Percentiles rank a stretch among this genome's conserved stretches.
These are phyloP conservation scores for Tamandua tetradactyla DNA, from an alignment of 2,797 vertebrate genomes.

Conservation along the genomic window DNA sequence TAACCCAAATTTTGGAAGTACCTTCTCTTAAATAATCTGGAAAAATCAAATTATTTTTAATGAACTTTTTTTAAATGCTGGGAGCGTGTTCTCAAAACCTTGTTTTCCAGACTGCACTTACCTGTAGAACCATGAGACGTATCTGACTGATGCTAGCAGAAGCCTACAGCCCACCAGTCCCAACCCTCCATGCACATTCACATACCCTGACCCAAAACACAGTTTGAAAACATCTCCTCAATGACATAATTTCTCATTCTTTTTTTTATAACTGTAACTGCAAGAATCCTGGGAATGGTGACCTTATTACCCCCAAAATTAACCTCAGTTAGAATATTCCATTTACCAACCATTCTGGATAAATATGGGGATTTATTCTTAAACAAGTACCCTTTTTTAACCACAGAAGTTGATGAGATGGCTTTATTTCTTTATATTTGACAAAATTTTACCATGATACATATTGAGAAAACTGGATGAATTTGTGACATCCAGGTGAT, in stretches of 20 bases:
- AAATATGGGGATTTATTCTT: background rate
- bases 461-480: background rate
- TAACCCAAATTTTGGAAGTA: slow-evolving; percentile 17
- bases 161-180: background rate
- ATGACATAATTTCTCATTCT: background rate
- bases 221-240: background rate
- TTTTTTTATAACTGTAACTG: background rate
- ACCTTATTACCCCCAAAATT: background rate
- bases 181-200: background rate
- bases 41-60: slow-evolving; percentile 18
- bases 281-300: background rate
- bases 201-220: background rate
- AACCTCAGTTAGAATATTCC: background rate
- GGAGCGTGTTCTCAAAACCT: background rate
- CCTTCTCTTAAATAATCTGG: background rate
- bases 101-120: background rate
- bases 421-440: background rate
- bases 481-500: background rate
- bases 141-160: background rate
- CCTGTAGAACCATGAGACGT: background rate
- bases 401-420: background rate
- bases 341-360: background rate
- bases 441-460: background rate
- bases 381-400: background rate
- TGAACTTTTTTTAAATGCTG: background rate